These are phyloP conservation scores for Porites australiensis DNA, from an alignment of 64 coral and sea anemone species.

Conservation along the genomic window DNA sequence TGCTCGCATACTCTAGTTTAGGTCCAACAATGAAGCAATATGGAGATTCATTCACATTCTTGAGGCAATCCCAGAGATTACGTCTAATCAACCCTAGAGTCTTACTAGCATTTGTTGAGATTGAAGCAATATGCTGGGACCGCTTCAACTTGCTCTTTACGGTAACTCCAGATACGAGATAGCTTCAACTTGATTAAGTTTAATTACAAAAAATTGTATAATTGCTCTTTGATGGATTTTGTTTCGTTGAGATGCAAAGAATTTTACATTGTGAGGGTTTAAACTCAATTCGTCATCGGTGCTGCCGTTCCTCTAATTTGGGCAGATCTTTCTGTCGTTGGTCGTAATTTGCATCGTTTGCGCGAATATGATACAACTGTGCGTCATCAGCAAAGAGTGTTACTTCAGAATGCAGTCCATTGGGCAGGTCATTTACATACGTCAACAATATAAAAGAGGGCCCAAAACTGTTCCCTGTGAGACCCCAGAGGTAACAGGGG, in stretches of 20 bases:
- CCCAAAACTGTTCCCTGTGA: neutral
- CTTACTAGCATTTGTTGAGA: neutral
- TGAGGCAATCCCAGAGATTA: constrained; percentile 36
- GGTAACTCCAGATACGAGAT: neutral
- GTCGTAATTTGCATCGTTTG: neutral
- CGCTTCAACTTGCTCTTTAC: neutral
- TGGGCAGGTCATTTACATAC: constrained; percentile 61
- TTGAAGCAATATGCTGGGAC: neutral
- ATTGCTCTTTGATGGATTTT: constrained; percentile 32
- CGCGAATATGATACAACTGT: neutral
- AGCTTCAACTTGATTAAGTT: neutral
- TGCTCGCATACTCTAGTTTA: constrained; percentile 57
- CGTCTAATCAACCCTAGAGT: neutral
- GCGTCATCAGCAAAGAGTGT: constrained; percentile 60
- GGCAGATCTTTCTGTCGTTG: too few relatives aligned
- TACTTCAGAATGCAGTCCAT: constrained; percentile 30
- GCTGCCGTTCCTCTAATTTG: too few relatives aligned
- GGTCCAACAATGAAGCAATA: constrained; percentile 64
- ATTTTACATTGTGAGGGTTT: constrained; percentile 56
- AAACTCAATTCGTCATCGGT: neutral
- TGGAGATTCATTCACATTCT: constrained; percentile 22
- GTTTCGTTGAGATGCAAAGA: constrained; percentile 26
- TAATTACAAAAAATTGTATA: neutral
- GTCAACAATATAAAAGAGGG: constrained; percentile 25
- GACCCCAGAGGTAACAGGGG: constrained; percentile 34